Evolutionary conservation across 2,888 invertebrate species (phyloP), one percentile per base, ranked within the genome.

Genomic region (Pteria penguin): DNA sequence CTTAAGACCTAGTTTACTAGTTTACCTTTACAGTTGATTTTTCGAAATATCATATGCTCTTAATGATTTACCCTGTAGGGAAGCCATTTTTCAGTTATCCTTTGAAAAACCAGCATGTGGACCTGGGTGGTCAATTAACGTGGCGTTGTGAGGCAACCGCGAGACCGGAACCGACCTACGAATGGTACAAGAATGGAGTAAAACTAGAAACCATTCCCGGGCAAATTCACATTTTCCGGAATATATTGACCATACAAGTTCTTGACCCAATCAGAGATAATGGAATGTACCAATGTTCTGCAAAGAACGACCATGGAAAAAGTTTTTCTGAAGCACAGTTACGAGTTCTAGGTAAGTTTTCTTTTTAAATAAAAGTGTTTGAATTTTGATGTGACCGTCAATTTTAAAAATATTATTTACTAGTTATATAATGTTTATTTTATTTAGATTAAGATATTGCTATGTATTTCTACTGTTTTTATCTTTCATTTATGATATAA

Each of bases 241-340:
- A 89, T 70, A 80, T 84, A 2, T 66, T 90, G 32, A 84, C 79
- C 24, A 88, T 91, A 11, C 58, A 77, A 32, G 72, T 77, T 18
- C 80, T 88, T 4, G 78, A 82, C 52, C 76, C 82, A 0, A 66
- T 57, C 18, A 65, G 95, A 84, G 98, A 98, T 92, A 95, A 96
- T 70, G 98, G 96, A 32, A 97, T 98, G 97, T 98, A 96, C 91
- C 98, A 98, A 89, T 98, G 98, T 91, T 94, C 95, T 86, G 98
- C 98, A 0, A 95, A 94, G 75, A 98, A 98, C 27, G 63, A 54
- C 2, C 70, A 87, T 63, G 96, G 96, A 89, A 95, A 95, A 0
- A 94, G 94, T 76, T 98, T 95, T 91, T 96, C 97, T 0, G 96
- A 97, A 2, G 98, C 96, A 0, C 97, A 98, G 87, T 93, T 98